Base-by-base conservation (phyloP, 2,113 vertebrate species). In the Sinocyclocheilus rhinocerous region DNA sequence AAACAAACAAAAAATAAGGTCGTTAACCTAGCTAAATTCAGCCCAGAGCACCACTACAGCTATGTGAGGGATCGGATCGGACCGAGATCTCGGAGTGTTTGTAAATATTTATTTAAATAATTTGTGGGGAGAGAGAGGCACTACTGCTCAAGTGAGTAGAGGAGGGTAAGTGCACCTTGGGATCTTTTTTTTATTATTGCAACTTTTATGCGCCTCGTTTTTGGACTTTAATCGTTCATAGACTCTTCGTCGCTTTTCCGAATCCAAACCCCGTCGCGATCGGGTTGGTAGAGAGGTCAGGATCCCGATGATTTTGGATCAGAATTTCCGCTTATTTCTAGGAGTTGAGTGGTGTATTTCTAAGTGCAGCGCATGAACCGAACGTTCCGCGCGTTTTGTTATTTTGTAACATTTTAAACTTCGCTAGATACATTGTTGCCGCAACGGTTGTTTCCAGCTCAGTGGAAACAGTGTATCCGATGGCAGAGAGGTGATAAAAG, bases 41-140 rank as follows among this genome's bases (percentile, higher is more conserved):
- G 48, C 89, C 90, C 77, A 86, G 90, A 76, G 76, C 26, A 63
- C 81, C 76, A 86, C 61, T 61, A 90, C 86, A 87, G 91, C 90
- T 85, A 67, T 89, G 76, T 75, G 85, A 91, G 87, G 86, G 87
- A 52, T 89, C 88, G 88, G 88, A 85, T 76, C 90, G 91, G 81
- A 86, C 88, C 81, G 78, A 85, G 87, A 83, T 89, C 84, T 89
- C 87, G 89, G 89, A 88, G 83, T 92, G 89, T 92, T 93, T 92
- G 87, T 85, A 93, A 88, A 94, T 94, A 94, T 94, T 91, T 95
- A 94, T 96, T 94, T 94, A 94, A 95, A 95, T 95, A 93, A 95
- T 94, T 90, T 94, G 88, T 87, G 39, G 79, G 33, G 79, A 81
- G 78, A 67, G 88, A 94, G 93, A 92, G 94, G 93, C 89, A 87